Base-by-base conservation (phyloP, 2,888 invertebrate species). In the Blomia tropicalis region DNA sequence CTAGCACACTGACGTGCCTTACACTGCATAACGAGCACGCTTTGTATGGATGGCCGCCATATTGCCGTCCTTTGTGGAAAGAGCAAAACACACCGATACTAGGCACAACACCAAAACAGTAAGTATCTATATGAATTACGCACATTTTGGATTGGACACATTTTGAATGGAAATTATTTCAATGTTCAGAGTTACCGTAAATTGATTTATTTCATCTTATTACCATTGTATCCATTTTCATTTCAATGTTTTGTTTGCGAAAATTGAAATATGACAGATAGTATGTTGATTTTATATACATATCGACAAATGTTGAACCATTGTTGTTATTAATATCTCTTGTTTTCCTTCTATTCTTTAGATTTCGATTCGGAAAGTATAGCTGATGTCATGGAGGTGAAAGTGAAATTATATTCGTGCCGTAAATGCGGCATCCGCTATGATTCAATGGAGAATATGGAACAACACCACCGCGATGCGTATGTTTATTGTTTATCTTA, bases 371-470 rank as follows among this genome's bases (percentile, higher is more conserved):
- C 17, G 14, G 22, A 47, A 14, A 14, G 17, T 23, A 59, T 59
- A 14, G 59, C 59, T 23, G 59, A 59, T 32, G 31, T 44, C n/a
- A 43, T 59, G 4, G 59, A 59, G 36, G 59, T 59, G 22, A 17
- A 29, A 25, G 29, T 59, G 27, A 59, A 43, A 14, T 27, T 59
- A 43, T 59, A 59, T 31, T 43, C 43, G 59, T 59, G 59, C 43
- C 59, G 59, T 19, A 43, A 32, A 29, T 59, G 59, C 22, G 25
- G 43, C 31, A 59, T 43, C n/a, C 43, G 59, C 14, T 59, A 43
- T 31, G 59, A 59, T 30, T 32, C 41, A 4, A 59, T 59, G 27
- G 59, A 59, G 27, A 43, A 25, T 32, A 44, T 59, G 25, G 36
- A 59, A 44, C 25, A 43, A 27, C 59, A 59, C 27, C 36, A 43